Base-by-base conservation (phyloP, 1,140 invertebrate species). In the Brachionus rubens region DNA sequence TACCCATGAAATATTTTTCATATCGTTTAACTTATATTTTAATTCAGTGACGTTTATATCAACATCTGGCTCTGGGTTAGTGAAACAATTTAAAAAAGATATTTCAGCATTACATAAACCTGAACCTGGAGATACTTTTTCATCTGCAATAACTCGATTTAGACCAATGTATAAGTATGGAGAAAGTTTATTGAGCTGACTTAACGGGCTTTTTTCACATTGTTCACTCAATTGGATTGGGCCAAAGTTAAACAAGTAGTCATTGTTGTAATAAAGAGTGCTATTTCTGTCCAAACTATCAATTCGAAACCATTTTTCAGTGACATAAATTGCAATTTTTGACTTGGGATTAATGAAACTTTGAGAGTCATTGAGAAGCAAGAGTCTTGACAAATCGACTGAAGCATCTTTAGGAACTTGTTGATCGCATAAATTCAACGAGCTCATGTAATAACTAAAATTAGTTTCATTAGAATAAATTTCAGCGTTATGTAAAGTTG, bases 401-500 rank as follows among this genome's bases (percentile, higher is more conserved):
- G n/a, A 40, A 7, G 19, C 59, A 48, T 48, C 47, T 33, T 6
- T n/a, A 5, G 43, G 3, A 2, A 28, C 68, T 24, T 48, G 19
- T 72, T 72, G 46, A 54, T 72, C 68, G 14, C 68, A 72, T 50
- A 72, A 48, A 28, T 36, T 72, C 2, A 33, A n/a, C 33, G 43
- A 72, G n/a, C 46, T 54, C 68, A 72, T 72, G 21, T 72, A 72
- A 41, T 48, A 72, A 24, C 24, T 48, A 10, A 72, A 40, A 54
- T 48, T 33, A 9, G 68, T 72, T 12, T 72, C 68, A 48, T 72
- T 72, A 28, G 68, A 47, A 24, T 72, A 48, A 16, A 72, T 72
- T 24, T 72, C 46, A n/a, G 68, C 30, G 19, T 72, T 72, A 12
- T 72, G 26, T 14, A 50, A 19, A 16, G 46, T 72, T 16, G 46